Conservation (phyloP, 2,797 vertebrate species). For the Hydrolagus colliei region DNA sequence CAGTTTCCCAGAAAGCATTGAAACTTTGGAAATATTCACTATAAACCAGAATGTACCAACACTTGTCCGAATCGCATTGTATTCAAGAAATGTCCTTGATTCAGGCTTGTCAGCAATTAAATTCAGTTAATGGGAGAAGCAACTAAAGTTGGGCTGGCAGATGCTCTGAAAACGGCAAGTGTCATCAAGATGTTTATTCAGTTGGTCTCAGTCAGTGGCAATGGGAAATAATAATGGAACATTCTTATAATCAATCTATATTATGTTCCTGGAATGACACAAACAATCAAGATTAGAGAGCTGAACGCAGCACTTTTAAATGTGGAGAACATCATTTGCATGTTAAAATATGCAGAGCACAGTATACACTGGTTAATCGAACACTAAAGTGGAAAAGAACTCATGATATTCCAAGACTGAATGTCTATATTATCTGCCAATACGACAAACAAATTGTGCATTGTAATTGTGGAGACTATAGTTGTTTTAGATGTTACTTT, state of each 20-base stretch:
- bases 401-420: not conserved
- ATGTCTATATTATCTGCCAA: not conserved
- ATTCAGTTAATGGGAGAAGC: not conserved
- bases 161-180: not conserved
- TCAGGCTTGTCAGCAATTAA: not conserved
- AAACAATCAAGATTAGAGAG: not conserved
- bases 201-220: not conserved
- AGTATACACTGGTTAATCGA: slow-evolving; percentile 5
- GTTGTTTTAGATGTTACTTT: not conserved
- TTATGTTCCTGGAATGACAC: not conserved
- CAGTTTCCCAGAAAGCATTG: no score
- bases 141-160: not conserved
- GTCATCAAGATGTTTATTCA: not conserved
- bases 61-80: not conserved
- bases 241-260: not conserved
- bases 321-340: not conserved
- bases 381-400: slow-evolving; percentile 10
- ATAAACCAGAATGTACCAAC: not conserved
- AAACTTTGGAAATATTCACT: not conserved
- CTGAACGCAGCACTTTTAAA: not conserved
- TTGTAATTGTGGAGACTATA: not conserved
- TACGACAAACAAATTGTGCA: not conserved
- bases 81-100: not conserved
- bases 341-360: not conserved
- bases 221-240: not conserved